Conservation (phyloP, 2,888 invertebrate species). For the Hirtodrosophila duncani region DNA sequence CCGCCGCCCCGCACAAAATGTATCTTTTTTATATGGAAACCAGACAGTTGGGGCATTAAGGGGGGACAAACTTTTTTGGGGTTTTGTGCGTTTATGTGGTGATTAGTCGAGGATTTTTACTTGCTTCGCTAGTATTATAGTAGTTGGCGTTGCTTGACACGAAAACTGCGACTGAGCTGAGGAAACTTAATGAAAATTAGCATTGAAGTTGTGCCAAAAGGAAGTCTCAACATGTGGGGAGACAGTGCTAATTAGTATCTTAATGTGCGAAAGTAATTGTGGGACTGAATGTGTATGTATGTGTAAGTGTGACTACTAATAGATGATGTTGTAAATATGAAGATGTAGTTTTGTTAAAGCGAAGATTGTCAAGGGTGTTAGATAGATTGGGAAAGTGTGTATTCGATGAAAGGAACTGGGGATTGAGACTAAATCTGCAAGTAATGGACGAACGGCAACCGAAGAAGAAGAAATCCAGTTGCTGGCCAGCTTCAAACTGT, state of each 20-base stretch:
- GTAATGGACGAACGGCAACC: conserved; percentile 69
- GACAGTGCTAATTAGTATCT: conserved; percentile 40
- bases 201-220: conserved; percentile 13
- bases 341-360: too few relatives aligned
- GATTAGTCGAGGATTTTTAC: conserved; percentile 56
- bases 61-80: conserved; percentile 37
- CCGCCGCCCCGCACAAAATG: conserved; percentile 11
- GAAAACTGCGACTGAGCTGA: not conserved
- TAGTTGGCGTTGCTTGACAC: not conserved
- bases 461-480: conserved; percentile 57
- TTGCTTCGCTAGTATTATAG: too few relatives aligned
- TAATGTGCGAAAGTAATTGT: conserved; percentile 28
- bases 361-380: too few relatives aligned
- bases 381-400: too few relatives aligned
- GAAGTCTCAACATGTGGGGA: not conserved
- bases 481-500: conserved; percentile 76
- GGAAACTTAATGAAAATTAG: conserved; percentile 37
- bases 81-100: conserved; percentile 46
- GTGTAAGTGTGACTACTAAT: too few relatives aligned
- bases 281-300: too few relatives aligned
- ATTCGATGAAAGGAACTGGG: too few relatives aligned
- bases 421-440: too few relatives aligned
- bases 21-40: conserved; percentile 34
- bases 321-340: too few relatives aligned
- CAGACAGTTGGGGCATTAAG: conserved; percentile 31